A percentile compares a stretch with the other conserved stretches of the same genome.
phyloP scores from a whole-genome alignment of 2,888 invertebrate species.

The Nineta flava region DNA sequence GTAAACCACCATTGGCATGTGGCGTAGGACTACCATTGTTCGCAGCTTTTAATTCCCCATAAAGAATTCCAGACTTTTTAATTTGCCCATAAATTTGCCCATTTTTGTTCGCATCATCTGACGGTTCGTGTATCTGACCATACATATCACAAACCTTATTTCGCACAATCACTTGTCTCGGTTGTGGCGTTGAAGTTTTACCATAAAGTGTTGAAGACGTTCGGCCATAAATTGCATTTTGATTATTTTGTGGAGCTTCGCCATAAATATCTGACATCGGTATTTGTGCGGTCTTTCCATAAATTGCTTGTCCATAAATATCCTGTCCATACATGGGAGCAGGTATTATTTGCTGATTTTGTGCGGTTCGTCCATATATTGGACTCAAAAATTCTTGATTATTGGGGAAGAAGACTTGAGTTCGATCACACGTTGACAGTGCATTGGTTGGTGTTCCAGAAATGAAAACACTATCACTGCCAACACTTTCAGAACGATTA shows the following conservation, averaged over 20 bases:
- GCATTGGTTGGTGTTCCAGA: conserved; percentile 9
- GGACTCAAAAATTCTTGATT: no score
- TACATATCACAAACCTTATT: conserved; percentile 28
- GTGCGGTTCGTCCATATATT: no score
- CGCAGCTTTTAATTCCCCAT: conserved; percentile 23
- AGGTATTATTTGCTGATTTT: no score
- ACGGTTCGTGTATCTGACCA: conserved; percentile 26
- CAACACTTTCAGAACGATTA: conserved; percentile 14
- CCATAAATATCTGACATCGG: no score
- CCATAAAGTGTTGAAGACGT: conserved; percentile 12
- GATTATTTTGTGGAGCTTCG: no score
- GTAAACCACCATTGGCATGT: neutral
- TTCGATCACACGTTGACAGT: neutral
- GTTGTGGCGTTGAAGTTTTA: neutral
- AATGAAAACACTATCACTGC: conserved; percentile 23
- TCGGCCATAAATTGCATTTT: conserved; percentile 15
- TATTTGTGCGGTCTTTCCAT: conserved; percentile 10
- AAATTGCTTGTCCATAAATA: conserved; percentile 12
- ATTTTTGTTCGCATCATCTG: conserved; percentile 6
- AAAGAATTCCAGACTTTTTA: conserved; percentile 22
- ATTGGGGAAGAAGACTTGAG: conserved; percentile 7
- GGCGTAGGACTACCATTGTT: conserved; percentile 12
- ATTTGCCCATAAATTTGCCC: conserved; percentile 12
- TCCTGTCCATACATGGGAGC: no score
- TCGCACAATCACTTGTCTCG: conserved; percentile 20